Evolutionary conservation across 2,888 invertebrate genomes (phyloP).

Genomic region (Eueremaeus valkanovi): DNA sequence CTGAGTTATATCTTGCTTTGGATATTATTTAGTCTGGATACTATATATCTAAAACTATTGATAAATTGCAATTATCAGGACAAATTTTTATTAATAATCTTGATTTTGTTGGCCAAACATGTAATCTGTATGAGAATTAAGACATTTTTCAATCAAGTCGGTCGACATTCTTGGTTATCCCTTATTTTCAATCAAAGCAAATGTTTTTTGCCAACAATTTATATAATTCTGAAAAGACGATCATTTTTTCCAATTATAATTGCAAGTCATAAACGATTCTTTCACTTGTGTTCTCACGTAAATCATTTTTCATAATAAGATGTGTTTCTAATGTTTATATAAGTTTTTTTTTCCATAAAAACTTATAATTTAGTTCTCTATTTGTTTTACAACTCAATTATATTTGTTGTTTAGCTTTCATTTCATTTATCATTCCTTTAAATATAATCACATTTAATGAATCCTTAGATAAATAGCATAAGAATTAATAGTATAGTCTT

Average conservation of each 20-base stretch:
- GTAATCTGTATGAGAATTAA: too few relatives aligned
- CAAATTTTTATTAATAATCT: too few relatives aligned
- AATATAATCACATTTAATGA: neutral
- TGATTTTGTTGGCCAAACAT: too few relatives aligned
- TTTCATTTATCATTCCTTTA: constrained; percentile 17
- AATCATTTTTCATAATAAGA: constrained; percentile 21
- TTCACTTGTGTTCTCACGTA: constrained; percentile 3
- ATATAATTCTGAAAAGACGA: neutral
- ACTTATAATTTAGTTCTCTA: constrained; percentile 29
- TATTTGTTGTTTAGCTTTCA: neutral
- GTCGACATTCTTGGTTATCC: too few relatives aligned
- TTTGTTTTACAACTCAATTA: constrained; percentile 31
- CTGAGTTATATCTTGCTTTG: too few relatives aligned
- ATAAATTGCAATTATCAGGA: too few relatives aligned
- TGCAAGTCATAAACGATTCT: neutral
- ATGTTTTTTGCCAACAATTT: neutral
- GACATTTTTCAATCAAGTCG: too few relatives aligned
- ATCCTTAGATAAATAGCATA: neutral
- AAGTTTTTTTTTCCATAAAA: constrained; percentile 5
- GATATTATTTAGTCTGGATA: too few relatives aligned
- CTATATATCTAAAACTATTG: too few relatives aligned
- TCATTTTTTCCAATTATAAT: neutral
- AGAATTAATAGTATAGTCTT: neutral
- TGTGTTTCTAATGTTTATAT: neutral
- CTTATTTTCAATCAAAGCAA: neutral